These are phyloP conservation scores for Silurus aristotelis DNA, from an alignment of 2,797 vertebrate species.

Conservation along the genomic window DNA sequence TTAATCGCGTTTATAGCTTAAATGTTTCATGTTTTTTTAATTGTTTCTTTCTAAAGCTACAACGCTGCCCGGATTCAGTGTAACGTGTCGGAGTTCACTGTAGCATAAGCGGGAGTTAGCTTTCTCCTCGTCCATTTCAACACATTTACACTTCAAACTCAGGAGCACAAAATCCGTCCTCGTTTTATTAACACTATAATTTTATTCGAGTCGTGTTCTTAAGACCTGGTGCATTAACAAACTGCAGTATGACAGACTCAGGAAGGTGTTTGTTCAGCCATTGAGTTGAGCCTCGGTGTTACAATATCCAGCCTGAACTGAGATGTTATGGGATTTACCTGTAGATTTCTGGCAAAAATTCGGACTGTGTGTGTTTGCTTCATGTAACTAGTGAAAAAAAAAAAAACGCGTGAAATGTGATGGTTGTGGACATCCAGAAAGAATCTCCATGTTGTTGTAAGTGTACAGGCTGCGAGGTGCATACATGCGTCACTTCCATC, in stretches of 20 bases:
- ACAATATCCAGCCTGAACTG: background rate
- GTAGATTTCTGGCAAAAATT: no score
- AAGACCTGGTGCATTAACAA: background rate
- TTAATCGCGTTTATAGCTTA: background rate
- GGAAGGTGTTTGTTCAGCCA: background rate
- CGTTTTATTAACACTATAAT: background rate
- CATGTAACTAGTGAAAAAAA: no score
- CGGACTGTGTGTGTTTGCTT: background rate
- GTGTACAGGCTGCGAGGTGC: background rate
- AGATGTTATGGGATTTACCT: background rate
- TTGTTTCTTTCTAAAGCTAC: background rate
- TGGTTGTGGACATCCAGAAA: background rate
- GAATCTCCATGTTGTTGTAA: background rate
- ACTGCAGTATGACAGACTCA: background rate
- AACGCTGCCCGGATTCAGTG: background rate
- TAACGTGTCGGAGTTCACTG: conserved; percentile 10
- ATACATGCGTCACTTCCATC: background rate
- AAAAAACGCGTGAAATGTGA: background rate
- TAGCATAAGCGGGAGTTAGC: conserved; percentile 11
- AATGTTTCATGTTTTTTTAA: background rate
- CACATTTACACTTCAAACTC: no score
- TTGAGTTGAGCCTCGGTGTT: background rate
- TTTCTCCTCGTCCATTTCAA: background rate
- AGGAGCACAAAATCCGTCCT: no score
- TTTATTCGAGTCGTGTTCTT: background rate